A percentile compares a stretch with the other conserved stretches of the same genome.
Evolutionary conservation across 1,140 invertebrate genomes (phyloP).

Genomic region (Mercenaria mercenaria): DNA sequence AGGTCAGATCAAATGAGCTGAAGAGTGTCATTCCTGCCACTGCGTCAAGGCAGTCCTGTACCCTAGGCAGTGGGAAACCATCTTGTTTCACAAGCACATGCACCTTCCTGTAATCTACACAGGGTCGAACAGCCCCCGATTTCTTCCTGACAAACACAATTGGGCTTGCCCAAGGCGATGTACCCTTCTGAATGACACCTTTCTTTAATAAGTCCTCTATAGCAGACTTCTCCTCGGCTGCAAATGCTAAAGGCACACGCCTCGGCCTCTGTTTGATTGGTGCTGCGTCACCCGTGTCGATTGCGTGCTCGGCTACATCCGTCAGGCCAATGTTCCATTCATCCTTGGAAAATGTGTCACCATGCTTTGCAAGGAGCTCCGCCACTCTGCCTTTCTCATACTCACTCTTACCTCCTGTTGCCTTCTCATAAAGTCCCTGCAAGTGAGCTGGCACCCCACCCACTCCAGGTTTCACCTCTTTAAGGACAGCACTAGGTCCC

Average conservation of each 20-base stretch:
- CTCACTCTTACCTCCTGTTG: not conserved
- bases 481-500: too few relatives aligned
- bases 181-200: slow-evolving; percentile 21
- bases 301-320: not conserved
- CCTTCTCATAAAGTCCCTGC: not conserved
- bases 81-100: not conserved
- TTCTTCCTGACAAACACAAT: not conserved
- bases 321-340: not conserved
- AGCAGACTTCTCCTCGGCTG: not conserved
- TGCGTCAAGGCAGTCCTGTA: slow-evolving; percentile 14
- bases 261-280: not conserved
- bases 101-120: not conserved
- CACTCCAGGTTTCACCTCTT: too few relatives aligned
- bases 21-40: not conserved
- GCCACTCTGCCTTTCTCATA: not conserved
- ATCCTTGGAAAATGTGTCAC: not conserved
- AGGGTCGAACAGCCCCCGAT: not conserved
- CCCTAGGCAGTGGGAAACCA: not conserved
- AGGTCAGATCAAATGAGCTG: not conserved
- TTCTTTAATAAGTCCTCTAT: not conserved
- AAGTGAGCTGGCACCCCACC: not conserved
- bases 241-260: not conserved
- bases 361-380: not conserved
- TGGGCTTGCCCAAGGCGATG: slow-evolving; percentile 13
- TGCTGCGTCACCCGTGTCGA: not conserved